phyloP scores from a whole-genome alignment of 2,888 invertebrate genomes.

The Polydrusus tereticollis region DNA sequence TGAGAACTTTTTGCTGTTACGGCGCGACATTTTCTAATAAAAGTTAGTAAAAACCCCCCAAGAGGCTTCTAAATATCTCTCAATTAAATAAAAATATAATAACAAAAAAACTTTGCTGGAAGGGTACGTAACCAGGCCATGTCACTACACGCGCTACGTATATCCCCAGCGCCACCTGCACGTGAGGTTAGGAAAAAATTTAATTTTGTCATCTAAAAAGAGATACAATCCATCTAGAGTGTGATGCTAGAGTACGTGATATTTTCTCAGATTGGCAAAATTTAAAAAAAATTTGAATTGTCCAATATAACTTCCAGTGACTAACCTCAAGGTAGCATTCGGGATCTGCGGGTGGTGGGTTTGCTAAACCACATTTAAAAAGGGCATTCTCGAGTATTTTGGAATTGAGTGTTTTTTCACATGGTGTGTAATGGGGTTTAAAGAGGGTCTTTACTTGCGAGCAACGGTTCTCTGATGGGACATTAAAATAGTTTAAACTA shows the following conservation, averaged over 20 bases:
- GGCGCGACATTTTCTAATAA: constrained; percentile 46
- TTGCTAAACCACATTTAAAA: constrained; percentile 57
- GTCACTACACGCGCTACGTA: constrained; percentile 56
- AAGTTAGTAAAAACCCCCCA: constrained; percentile 61
- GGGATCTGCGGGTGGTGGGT: constrained; percentile 59
- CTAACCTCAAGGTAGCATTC: constrained; percentile 27
- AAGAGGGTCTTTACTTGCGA: neutral
- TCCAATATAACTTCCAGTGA: neutral
- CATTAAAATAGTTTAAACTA: too few species aligned
- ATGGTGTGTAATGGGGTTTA: neutral
- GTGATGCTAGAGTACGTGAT: too few species aligned
- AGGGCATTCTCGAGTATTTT: constrained; percentile 37
- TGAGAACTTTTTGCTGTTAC: constrained; percentile 51
- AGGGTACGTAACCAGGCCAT: constrained; percentile 62
- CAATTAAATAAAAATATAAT: constrained; percentile 51
- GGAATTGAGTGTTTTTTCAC: neutral
- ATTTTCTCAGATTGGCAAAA: neutral
- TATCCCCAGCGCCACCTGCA: constrained; percentile 52
- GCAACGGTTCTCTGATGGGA: too few species aligned
- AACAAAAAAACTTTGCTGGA: constrained; percentile 62
- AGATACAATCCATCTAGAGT: neutral
- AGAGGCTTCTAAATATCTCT: constrained; percentile 60
- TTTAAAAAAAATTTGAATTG: neutral
- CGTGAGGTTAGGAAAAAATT: constrained; percentile 7
- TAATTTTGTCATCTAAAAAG: constrained; percentile 1